Evolutionary conservation across 2,113 vertebrate genomes (phyloP), one percentile per base, ranked within the genome.

Genomic region (Carassius carassius): DNA sequence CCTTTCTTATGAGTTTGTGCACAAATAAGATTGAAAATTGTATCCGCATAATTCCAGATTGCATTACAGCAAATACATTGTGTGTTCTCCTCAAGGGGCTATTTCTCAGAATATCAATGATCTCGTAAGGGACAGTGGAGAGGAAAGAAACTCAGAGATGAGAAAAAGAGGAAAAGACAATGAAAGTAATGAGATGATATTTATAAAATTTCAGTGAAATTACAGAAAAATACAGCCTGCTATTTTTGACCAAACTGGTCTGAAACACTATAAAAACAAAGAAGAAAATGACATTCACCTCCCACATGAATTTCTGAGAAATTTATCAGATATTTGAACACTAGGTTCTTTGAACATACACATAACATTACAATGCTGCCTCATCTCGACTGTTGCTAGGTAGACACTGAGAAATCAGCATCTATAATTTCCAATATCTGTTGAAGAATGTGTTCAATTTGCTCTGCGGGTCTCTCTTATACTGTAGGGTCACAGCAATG

Each of bases 21-120:
- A 76, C 88, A 89, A 87, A 89, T 89, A 89, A 84, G 86, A 87
- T 78, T 89, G 83, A 85, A 87, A 87, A 89, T 77, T 73, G 69
- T 87, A 85, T 81, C 84, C 73, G 76, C 72, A 87, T 84, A 87
- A 89, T 87, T 85, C 54, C 56, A 84, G 88, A 87, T 87, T 85
- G 81, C 86, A 89, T 87, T 87, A 87, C 70, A 83, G 81, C 67
- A 89, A 87, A 85, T 85, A 73, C 86, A 87, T 85, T 87, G 62
- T 81, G 79, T 81, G 73, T 51, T 76, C 75, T 41, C 74, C 83
- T 85, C 83, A 89, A 83, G 86, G 85, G 83, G 76, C 75, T 74
- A 82, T 87, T 87, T 87, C 49, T 83, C 79, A 82, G 83, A 86
- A 86, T 82, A 88, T 86, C 67, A 85, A 51, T 85, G 86, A 37